Conservation (phyloP, 2,888 invertebrate genomes). For the Rambutsinella grinnellia region DNA sequence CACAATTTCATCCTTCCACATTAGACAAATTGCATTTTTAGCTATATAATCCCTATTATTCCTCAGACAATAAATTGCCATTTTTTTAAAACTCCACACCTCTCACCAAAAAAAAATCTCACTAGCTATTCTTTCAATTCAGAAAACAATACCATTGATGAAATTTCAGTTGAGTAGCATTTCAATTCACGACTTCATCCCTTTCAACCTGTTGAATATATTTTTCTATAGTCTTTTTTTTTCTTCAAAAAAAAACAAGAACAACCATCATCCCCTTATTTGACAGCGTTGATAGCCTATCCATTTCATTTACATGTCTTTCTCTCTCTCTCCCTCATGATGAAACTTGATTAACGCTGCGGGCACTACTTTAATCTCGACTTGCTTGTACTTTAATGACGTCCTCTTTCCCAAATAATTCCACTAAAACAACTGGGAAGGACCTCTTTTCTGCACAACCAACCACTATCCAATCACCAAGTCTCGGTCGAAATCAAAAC, state of each 20-base stretch:
- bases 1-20: too few species aligned
- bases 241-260: constrained; percentile 18
- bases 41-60: too few species aligned
- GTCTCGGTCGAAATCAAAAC: too few species aligned
- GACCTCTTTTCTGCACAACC: constrained; percentile 51
- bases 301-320: constrained; percentile 52
- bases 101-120: too few species aligned
- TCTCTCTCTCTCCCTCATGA: constrained; percentile 45
- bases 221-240: constrained; percentile 44
- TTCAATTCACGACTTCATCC: too few species aligned
- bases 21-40: too few species aligned
- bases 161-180: too few species aligned
- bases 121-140: too few species aligned
- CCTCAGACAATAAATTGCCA: too few species aligned
- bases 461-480: constrained; percentile 44
- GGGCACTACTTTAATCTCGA: constrained; percentile 48
- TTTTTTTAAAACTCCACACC: too few species aligned
- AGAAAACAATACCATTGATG: too few species aligned
- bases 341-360: constrained; percentile 57
- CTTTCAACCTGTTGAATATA: constrained; percentile 51
- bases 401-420: constrained; percentile 54
- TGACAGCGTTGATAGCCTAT: constrained; percentile 49
- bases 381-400: constrained; percentile 45
- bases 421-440: too few species aligned
- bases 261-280: constrained; percentile 39